Evolutionary conservation across 2,888 invertebrate genomes (phyloP), one percentile per base, ranked within the genome.

Genomic region (Lepidocyrtinus sp.): DNA sequence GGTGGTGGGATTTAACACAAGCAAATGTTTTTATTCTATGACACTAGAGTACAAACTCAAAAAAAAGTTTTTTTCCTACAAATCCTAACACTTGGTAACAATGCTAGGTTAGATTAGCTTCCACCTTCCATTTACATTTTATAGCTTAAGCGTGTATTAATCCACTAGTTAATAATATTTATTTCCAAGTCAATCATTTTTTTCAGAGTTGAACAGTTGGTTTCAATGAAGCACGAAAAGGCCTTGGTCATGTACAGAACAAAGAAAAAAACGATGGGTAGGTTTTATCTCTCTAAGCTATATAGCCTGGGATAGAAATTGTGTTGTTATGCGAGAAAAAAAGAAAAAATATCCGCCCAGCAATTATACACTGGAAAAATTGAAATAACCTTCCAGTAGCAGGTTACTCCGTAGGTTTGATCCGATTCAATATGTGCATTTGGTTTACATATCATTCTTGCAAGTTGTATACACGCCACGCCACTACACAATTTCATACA

Each of bases 291-390:
- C n/a, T n/a, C n/a, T n/a, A n/a, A n/a, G n/a, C n/a, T n/a, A n/a
- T n/a, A n/a, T n/a, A n/a, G n/a, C n/a, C n/a, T n/a, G n/a, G n/a
- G n/a, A n/a, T n/a, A n/a, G 5, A 36, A 50, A n/a, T 50, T 17
- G 50, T 50, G 50, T 50, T 50, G 50, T 50, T 50, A 50, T 12
- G 50, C 50, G 50, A 50, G 50, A 1, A 50, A 50, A 50, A 50
- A 50, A 50, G 15, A 50, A 50, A 67, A 71, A 77, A 63, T 70
- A 74, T 75, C 75, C 75, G 74, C 71, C 74, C 80, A 80, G 70
- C 75, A 80, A 80, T 80, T 80, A 80, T 50, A 65, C 65, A 22
- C 80, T 80, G 79, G 73, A 80, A 80, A 80, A 75, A 80, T 80
- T 75, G 80, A 71, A 80, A 80, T 80, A 80, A 79, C 79, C 79